A percentile compares a stretch with the other conserved stretches of the same genome.
Conservation (phyloP, 2,113 vertebrate species). For the Salminus brasiliensis region DNA sequence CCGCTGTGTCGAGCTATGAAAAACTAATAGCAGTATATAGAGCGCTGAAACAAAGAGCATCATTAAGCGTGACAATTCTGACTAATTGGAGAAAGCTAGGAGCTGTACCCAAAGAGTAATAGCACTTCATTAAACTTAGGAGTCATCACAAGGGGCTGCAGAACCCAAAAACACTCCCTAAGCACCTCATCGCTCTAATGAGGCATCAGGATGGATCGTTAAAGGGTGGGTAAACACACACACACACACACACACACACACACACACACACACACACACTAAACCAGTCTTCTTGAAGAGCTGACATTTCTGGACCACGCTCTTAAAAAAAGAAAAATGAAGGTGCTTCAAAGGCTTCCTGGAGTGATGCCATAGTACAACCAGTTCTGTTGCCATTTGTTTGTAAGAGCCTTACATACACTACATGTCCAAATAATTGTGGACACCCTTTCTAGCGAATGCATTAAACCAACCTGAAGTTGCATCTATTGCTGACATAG, state of each 20-base stretch:
- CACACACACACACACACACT: no score
- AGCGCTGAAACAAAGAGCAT: background rate
- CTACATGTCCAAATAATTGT: no score
- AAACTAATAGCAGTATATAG: slow-evolving; percentile 18
- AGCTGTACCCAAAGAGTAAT: slow-evolving; percentile 1
- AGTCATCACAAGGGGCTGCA: background rate
- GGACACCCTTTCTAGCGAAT: no score
- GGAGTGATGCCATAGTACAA: no score
- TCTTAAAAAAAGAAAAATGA: no score
- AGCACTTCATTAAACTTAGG: slow-evolving; percentile 16
- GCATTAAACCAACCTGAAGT: no score
- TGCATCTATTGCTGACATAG: no score
- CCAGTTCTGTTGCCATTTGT: no score
- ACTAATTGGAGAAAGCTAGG: slow-evolving; percentile 4
- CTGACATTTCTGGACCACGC: background rate
- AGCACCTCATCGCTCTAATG: background rate
- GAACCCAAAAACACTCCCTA: background rate
- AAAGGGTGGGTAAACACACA: background rate
- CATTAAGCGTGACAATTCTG: slow-evolving; percentile 7
- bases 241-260: background rate
- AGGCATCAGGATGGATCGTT: background rate
- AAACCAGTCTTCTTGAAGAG: no score
- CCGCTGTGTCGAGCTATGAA: background rate
- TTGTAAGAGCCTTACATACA: no score
- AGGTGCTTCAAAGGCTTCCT: no score